phyloP scores from a whole-genome alignment of 2,888 invertebrate genomes.

The Drosophila mimetica region DNA sequence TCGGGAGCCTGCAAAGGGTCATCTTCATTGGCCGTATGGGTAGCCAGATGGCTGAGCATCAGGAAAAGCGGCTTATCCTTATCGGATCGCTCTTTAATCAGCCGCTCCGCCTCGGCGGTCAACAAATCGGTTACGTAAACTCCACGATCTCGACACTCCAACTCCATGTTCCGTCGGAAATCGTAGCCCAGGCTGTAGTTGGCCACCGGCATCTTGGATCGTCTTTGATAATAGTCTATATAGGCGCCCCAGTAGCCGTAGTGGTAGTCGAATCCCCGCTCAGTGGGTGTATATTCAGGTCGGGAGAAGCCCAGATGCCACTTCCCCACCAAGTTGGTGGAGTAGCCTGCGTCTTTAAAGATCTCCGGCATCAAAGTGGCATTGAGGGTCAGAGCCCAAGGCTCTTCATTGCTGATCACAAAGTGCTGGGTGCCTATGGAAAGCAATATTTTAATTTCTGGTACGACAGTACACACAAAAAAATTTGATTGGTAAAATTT shows the following conservation, averaged over 20 bases:
- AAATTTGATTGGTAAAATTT: no score
- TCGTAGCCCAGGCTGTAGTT: slow-evolving; percentile 84
- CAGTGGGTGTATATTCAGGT: slow-evolving; percentile 87
- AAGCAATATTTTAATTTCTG: neutral
- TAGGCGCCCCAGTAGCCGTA: slow-evolving; percentile 94
- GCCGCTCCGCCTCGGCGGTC: slow-evolving; percentile 87
- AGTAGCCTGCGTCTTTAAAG: slow-evolving; percentile 89
- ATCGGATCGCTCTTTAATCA: slow-evolving; percentile 84
- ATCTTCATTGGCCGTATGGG: slow-evolving; percentile 90
- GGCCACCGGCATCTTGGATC: slow-evolving; percentile 84
- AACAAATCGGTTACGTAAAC: slow-evolving; percentile 90
- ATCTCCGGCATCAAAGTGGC: slow-evolving; percentile 89
- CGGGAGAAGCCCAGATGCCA: slow-evolving; percentile 94
- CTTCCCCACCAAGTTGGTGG: slow-evolving; percentile 94
- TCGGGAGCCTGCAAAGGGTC: slow-evolving; percentile 89
- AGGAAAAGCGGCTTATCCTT: slow-evolving; percentile 88
- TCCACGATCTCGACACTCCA: slow-evolving; percentile 86
- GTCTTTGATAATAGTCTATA: slow-evolving; percentile 91
- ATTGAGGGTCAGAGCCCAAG: slow-evolving; percentile 89
- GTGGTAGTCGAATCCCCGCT: slow-evolving; percentile 91
- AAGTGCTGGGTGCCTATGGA: slow-evolving; percentile 89
- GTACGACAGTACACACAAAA: no score
- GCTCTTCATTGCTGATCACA: slow-evolving; percentile 88
- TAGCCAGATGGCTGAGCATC: slow-evolving; percentile 91
- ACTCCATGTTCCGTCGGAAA: slow-evolving; percentile 85